Evolutionary conservation across 2,113 vertebrate species (phyloP), one percentile per base, ranked within the genome.

Genomic region (Tychaedon coryphoeus): DNA sequence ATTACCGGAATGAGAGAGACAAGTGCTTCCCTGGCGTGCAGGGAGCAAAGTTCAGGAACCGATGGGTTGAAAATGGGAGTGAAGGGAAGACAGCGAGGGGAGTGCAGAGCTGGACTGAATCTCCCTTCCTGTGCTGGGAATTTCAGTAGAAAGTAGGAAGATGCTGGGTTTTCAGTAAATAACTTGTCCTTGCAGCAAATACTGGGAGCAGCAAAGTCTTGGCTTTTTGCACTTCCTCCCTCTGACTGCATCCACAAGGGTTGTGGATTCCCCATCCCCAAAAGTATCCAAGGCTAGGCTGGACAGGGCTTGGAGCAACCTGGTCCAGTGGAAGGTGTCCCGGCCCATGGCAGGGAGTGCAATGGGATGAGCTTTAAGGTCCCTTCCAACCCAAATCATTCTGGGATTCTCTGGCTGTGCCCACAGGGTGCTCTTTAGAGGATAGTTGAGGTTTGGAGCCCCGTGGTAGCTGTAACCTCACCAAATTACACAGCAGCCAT

Each of bases 21-120:
- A 48, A 65, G 18, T 1, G 1, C 5, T 0, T 13, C 43, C 50
- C 48, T 62, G 19, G 34, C 2, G 0, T 20, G 53, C 51, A 38
- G 69, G 40, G 54, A 42, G 48, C 0, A 0, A 7, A 43, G 45
- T 14, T 26, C 40, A 7, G 57, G 57, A 72, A 11, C 24, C 0
- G 0, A 4, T 23, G 33, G 58, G 58, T 69, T 43, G 48, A 19
- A 53, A 58, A 43, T 9, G 3, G n/a, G 33, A 25, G 1, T 10
- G 3, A 47, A 8, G 7, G 17, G 42, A 22, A 45, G 26, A 18
- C 10, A 28, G 47, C 15, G 47, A 48, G 42, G 53, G 51, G 16
- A 53, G 54, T 45, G 42, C 3, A 4, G 65, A 78, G 38, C 12
- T 2, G 8, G 17, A 1, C 29, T 40, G 28, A 36, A 6, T 12